Evolutionary conservation across 2,888 invertebrate species (phyloP), one percentile per base, ranked within the genome.

Genomic region (Cryptocephalus primarius): DNA sequence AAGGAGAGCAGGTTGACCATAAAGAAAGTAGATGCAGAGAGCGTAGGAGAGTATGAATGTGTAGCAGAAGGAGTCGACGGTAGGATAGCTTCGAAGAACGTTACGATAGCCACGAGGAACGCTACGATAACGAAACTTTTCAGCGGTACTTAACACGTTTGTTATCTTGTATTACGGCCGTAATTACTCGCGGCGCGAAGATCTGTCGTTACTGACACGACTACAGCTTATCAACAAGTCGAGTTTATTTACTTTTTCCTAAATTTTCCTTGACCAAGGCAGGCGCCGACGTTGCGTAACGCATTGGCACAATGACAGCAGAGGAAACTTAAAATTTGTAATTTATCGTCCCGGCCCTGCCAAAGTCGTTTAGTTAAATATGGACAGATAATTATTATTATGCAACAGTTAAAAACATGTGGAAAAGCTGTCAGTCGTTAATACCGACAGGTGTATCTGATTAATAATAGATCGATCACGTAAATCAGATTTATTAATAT

Each of bases 1-100:
- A 83, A 82, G 77, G 82, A 84, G 78, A 86, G 88, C 74, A 84
- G 84, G 71, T 77, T 90, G 72, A 81, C 83, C 68, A 85, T 89
- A 74, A 78, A 78, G 66, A 80, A 82, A 65, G 82, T 83, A 62
- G 78, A 78, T 64, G 77, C 75, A 60, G 79, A 83, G 69, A 87
- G 88, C 74, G 49, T 48, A 47, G 89, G 88, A 64, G 74, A 74
- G 63, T 90, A 89, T 74, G 85, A 88, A 73, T 90, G 90, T 72
- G 76, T 85, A 62, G 88, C 88, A 54, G 82, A 81, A 67, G 82
- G 82, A 55, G 79, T 80, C 53, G 74, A 79, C 56, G 79, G 80
- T 50, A 74, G 77, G 51, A 72, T 75, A 49, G 48, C 50, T 34
- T 50, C 51, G 42, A 54, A 78, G 77, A 46, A 45, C 43, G 42